phyloP scores from a whole-genome alignment of 1,140 invertebrate genomes.

The Oryctes rhinoceros region DNA sequence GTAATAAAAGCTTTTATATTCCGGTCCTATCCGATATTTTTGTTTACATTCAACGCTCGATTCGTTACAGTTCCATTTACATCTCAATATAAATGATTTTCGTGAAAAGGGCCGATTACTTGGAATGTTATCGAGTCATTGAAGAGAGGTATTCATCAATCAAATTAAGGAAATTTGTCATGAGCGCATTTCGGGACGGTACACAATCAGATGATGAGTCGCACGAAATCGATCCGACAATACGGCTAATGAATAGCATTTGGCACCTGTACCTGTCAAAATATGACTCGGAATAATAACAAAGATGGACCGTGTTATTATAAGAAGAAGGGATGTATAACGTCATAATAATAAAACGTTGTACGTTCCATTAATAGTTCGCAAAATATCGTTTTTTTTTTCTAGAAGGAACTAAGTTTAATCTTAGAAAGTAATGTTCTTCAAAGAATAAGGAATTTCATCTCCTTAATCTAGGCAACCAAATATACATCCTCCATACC shows the following conservation, averaged over 20 bases:
- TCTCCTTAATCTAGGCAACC: neutral
- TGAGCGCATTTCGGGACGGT: neutral
- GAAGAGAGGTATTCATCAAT: slow-evolving; percentile 24
- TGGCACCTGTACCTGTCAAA: slow-evolving; percentile 6
- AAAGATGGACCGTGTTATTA: too few species aligned
- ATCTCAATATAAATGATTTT: slow-evolving; percentile 31
- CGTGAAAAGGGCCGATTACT: slow-evolving; percentile 30
- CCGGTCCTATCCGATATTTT: slow-evolving; percentile 15
- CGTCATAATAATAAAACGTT: too few species aligned
- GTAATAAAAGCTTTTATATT: slow-evolving; percentile 8
- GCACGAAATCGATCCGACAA: slow-evolving; percentile 17
- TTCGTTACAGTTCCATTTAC: slow-evolving; percentile 34
- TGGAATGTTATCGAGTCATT: slow-evolving; percentile 37
- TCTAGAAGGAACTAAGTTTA: too few species aligned
- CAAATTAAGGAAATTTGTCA: slow-evolving; percentile 35
- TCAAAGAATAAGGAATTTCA: neutral
- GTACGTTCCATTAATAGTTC: too few species aligned
- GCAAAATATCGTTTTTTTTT: too few species aligned
- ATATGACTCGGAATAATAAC: neutral
- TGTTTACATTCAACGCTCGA: slow-evolving; percentile 20
- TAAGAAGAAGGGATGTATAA: too few species aligned
- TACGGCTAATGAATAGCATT: slow-evolving; percentile 22
- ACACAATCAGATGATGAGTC: slow-evolving; percentile 14
- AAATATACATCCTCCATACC: neutral
- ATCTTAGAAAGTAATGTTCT: neutral